Percentiles rank a stretch among this genome's conserved stretches.
Evolutionary conservation across 2,888 invertebrate species (phyloP).

Genomic region (Scelioninae gen. 1): DNA sequence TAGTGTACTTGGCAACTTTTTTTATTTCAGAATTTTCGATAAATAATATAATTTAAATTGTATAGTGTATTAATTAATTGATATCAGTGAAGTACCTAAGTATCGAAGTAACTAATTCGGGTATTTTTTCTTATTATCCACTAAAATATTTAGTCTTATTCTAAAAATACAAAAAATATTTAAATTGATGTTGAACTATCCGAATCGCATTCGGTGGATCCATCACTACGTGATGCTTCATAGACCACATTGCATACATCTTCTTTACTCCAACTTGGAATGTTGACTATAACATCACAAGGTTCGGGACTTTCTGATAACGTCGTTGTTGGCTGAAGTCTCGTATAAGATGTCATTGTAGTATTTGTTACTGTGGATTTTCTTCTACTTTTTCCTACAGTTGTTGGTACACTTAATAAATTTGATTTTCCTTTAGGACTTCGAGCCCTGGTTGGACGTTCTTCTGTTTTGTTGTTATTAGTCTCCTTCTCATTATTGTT

Average conservation of each 20-base stretch:
- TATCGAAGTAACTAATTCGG: too few relatives aligned
- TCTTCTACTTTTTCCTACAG: constrained; percentile 61
- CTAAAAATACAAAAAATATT: constrained; percentile 13
- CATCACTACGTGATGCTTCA: constrained; percentile 54
- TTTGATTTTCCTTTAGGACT: constrained; percentile 48
- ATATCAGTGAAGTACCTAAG: too few relatives aligned
- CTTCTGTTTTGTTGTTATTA: constrained; percentile 51
- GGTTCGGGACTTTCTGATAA: constrained; percentile 52
- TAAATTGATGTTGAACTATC: constrained; percentile 82
- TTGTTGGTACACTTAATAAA: constrained; percentile 42
- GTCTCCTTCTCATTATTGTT: constrained; percentile 59
- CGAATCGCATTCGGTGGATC: constrained; percentile 77
- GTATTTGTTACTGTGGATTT: constrained; percentile 72
- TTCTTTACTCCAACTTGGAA: constrained; percentile 50
- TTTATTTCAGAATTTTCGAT: too few relatives aligned
- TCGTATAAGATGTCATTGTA: constrained; percentile 69
- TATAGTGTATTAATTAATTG: too few relatives aligned
- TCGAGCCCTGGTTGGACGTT: constrained; percentile 28
- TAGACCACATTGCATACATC: constrained; percentile 46
- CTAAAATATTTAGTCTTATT: background rate
- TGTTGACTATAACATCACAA: constrained; percentile 55
- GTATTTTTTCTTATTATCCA: too few relatives aligned
- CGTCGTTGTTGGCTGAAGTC: constrained; percentile 53
- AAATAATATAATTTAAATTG: too few relatives aligned
- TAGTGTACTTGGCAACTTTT: too few relatives aligned